phyloP scores from a whole-genome alignment of 2,113 vertebrate genomes.

The Thamnaconus septentrionalis region DNA sequence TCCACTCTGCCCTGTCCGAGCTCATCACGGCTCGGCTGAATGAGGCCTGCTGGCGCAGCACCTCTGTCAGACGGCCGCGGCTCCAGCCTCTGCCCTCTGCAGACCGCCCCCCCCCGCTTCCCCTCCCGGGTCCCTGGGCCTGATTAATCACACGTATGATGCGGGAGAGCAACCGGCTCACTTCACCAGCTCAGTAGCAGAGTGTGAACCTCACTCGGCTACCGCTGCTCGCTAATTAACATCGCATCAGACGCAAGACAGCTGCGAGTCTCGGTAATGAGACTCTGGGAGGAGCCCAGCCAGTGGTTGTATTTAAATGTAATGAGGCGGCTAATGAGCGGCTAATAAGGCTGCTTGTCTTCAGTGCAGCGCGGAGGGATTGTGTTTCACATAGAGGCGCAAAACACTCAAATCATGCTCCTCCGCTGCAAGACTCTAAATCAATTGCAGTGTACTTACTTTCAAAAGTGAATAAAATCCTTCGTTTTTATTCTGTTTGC shows the following conservation, averaged over 20 bases:
- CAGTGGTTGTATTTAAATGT: constrained; percentile 63
- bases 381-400: constrained; percentile 16
- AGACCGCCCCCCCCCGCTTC: not conserved
- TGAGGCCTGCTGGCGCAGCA: constrained; percentile 79
- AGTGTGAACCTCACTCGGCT: constrained; percentile 63
- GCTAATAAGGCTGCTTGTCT: constrained; percentile 71
- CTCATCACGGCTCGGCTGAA: constrained; percentile 69
- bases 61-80: constrained; percentile 73
- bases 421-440: not conserved
- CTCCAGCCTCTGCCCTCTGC: constrained; percentile 52
- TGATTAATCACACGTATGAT: constrained; percentile 75
- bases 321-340: constrained; percentile 72
- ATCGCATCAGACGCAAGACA: constrained; percentile 64
- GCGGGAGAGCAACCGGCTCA: constrained; percentile 57
- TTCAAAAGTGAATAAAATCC: no score
- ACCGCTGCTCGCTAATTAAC: constrained; percentile 68
- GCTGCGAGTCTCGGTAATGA: constrained; percentile 56
- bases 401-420: not conserved
- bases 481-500: no score
- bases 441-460: no score
- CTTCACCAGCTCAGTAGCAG: constrained; percentile 59
- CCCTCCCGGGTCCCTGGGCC: constrained; percentile 44
- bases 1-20: constrained; percentile 70
- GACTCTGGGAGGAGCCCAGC: constrained; percentile 54
- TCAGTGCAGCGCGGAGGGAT: constrained; percentile 22